Base-by-base conservation (phyloP, 2,797 vertebrate species). In the Tolypeutes matacus region DNA sequence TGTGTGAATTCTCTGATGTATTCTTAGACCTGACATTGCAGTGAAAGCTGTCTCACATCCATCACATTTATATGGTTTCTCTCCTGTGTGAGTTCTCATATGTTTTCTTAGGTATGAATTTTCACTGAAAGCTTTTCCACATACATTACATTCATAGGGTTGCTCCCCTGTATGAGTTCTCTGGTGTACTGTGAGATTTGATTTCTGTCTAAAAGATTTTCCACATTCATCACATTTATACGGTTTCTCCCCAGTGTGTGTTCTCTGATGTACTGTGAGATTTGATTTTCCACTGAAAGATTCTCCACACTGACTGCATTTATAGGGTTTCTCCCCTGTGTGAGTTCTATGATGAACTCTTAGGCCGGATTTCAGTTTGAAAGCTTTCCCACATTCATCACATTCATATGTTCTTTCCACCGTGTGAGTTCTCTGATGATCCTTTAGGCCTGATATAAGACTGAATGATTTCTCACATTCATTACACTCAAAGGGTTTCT, bases 1-100 rank as follows among this genome's bases (percentile, higher is more conserved):
- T 31, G 96, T 95, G 86, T 97, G 97, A 53, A 89, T 96, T 94
- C 95, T 95, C 49, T 96, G 23, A 65, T 84, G 95, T 69, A 84
- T 96, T 39, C 78, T 88, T 34, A 96, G 91, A 34, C 72, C n/a
- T 69, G 94, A 80, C 62, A 88, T 95, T 58, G 95, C 94, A 91
- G 51, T 76, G 73, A 95, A 96, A 39, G 84, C 46, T 86, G 94
- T 92, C 34, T 80, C 78, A 81, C 94, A 95, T 53, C 88, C 67
- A 49, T 51, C 60, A 86, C 94, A 94, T 62, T 86, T 51, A 3
- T 69, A 86, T 18, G 36, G 62, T 82, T 86, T 94, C 64, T 89
- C 80, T 2, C 29, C 62, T 5, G 27, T 42, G n/a, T 39, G 77
- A 83, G 25, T 90, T 64, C 83, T 86, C 46, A 46, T 46, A 11